Evolutionary conservation across 2,113 vertebrate genomes (phyloP), one percentile per base, ranked within the genome.

Genomic region (Meriones unguiculatus): DNA sequence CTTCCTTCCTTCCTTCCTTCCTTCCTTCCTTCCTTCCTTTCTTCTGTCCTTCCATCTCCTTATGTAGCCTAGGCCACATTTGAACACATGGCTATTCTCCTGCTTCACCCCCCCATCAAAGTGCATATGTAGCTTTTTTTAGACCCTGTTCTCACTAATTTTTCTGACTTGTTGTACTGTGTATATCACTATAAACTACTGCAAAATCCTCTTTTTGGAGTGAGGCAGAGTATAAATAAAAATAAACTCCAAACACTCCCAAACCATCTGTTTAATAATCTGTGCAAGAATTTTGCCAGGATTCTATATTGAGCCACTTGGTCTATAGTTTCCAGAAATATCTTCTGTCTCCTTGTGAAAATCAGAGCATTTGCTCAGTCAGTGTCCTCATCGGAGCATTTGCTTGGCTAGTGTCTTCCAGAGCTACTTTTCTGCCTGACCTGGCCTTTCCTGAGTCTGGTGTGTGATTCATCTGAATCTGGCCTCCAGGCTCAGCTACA

Each of bases 231-330:
- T 97, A 96, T 87, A 98, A 97, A 97, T 97, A 97, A 97, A 97
- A 97, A 95, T 97, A 96, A 97, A 70, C 90, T 95, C 86, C 92
- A 65, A 96, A 98, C 91, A 89, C 73, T 96, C 94, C 89, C 95
- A 59, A 95, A 93, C 97, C 97, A 98, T 98, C 97, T 98, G 97
- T 97, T 97, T 98, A 96, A 97, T 98, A 97, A 98, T 97, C 97
- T 97, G 96, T 77, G 73, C 92, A 82, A 97, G 96, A 89, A 80
- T 95, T 90, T 84, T 97, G 97, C 96, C 97, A 97, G 91, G 86
- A 95, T 97, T 98, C 97, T 97, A 94, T 95, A 95, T 87, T 62
- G 86, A 97, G 97, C 78, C 70, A 1, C 91, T 97, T 97, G 95
- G 95, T 80, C 82, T 96, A 64, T 89, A 94, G 96, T 97, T 98